These are phyloP conservation scores for Atrichornis clamosus DNA, from an alignment of 2,113 vertebrate genomes.

Conservation along the genomic window DNA sequence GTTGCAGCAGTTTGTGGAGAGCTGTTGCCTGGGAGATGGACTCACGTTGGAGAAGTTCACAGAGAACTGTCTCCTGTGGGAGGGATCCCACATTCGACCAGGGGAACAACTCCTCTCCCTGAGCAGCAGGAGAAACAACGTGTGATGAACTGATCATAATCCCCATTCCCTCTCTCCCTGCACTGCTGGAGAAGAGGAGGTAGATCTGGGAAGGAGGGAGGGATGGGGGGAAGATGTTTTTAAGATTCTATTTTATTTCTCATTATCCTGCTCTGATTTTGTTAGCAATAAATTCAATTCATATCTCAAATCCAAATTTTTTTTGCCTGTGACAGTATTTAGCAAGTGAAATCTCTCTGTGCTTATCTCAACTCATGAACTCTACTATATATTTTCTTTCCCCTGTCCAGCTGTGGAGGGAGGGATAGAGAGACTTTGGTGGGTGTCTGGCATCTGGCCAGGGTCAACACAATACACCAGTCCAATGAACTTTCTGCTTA, in stretches of 20 bases:
- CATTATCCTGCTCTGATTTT: background rate
- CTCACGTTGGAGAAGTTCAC: background rate
- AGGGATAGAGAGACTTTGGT: background rate
- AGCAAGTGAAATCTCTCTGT: background rate
- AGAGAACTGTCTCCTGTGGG: background rate
- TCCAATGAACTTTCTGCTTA: background rate
- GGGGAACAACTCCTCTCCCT: background rate
- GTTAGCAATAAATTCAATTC: background rate
- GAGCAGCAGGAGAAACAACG: background rate
- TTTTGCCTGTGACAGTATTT: background rate
- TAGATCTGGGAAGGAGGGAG: background rate
- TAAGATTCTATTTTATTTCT: background rate
- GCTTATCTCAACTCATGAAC: background rate
- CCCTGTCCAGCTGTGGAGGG: fast-evolving
- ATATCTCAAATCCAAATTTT: background rate
- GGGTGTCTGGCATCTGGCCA: background rate
- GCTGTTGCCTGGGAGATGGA: background rate
- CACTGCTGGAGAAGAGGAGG: background rate
- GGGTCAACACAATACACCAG: background rate
- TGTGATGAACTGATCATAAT: background rate
- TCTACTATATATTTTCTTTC: background rate
- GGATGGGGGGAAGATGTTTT: background rate
- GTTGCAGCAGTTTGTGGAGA: background rate
- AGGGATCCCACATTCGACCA: background rate
- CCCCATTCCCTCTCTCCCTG: background rate